Conservation (phyloP, 2,113 vertebrate species). For the Coptodon rendalli region DNA sequence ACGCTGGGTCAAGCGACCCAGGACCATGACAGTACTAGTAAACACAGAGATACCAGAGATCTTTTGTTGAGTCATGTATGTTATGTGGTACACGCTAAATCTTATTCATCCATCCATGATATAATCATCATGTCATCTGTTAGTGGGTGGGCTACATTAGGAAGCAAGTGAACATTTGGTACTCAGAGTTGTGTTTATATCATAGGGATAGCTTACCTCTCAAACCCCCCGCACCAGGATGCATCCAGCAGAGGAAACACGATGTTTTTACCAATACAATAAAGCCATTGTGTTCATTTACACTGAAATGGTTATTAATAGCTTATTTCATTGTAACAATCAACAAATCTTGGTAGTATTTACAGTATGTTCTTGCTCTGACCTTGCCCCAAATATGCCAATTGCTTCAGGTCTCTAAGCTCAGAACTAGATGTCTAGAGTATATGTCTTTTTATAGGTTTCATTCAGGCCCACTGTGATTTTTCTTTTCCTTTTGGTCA, state of each 20-base stretch:
- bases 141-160: not conserved
- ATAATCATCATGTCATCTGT: not conserved
- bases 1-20: not conserved
- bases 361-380: not conserved
- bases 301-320: not conserved
- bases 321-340: not conserved
- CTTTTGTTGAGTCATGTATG: conserved; percentile 1
- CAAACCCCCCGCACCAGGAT: not conserved
- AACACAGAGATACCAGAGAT: not conserved
- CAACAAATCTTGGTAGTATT: not conserved
- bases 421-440: not conserved
- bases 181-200: not conserved
- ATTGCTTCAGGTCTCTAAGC: not conserved
- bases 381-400: not conserved
- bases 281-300: not conserved
- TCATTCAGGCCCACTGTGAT: not conserved
- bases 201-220: not conserved
- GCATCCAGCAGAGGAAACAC: not conserved
- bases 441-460: not conserved
- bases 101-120: not conserved
- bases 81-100: not conserved
- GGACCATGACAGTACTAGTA: not conserved
- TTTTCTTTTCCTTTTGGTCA: not conserved
- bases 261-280: not conserved
- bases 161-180: not conserved